Evolutionary conservation across 1,140 invertebrate genomes (phyloP), one percentile per base, ranked within the genome.

Genomic region (Apis mellifera): DNA sequence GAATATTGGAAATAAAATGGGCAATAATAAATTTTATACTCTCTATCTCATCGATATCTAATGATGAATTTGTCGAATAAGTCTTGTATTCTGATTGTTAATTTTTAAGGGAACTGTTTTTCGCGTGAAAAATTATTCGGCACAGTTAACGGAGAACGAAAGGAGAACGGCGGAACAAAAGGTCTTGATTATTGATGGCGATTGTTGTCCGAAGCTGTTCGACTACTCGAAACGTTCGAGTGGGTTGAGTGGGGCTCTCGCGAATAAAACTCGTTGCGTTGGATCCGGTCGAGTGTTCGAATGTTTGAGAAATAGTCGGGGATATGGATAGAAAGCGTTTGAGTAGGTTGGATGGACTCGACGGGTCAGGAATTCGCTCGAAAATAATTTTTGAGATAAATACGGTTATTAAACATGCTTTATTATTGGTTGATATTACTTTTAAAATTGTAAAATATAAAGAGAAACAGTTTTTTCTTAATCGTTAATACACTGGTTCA

Each of bases 151-250:
- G n/a, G 13, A 32, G 32, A 32, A 32, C 17, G 55, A 42, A 73
- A n/a, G 13, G 19, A 9, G 55, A 42, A 59, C 26, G 17, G 32
- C 11, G 9, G 52, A 55, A n/a, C 26, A 59, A 59, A 54, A 59
- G 71, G 71, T 73, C 23, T 73, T 59, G 26, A 59, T 73, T 42
- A 59, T 73, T n/a, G 55, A 26, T 32, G 50, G 19, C 26, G 62
- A 57, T 68, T 68, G 71, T 78, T n/a, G 26, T 64, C 19, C 64
- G 15, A 19, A 57, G 71, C 32, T 68, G 42, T 68, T 68, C 32
- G 64, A 11, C 19, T 21, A 32, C 71, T 73, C 42, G 32, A 42
- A n/a, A 59, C 26, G 32, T 73, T 73, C 19, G 71, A 73, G 71
- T 57, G 55, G 54, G 17, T 21, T 59, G 26, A 32, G 13, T 52